phyloP scores from a whole-genome alignment of 1,140 invertebrate species.

The Harpegnathos saltator region DNA sequence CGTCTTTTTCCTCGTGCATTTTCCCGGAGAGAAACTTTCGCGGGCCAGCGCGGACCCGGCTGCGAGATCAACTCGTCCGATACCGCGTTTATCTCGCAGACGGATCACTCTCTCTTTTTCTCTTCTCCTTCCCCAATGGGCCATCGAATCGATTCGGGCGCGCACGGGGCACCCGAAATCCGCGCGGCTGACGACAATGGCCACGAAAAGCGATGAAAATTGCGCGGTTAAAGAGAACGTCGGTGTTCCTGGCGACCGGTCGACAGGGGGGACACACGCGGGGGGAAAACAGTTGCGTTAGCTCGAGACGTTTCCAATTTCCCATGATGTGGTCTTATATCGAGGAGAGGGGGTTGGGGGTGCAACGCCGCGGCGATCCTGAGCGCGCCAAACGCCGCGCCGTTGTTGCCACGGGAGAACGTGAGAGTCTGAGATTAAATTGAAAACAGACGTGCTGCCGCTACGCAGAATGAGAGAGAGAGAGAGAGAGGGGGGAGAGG shows the following conservation, averaged over 20 bases:
- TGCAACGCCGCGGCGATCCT: slow-evolving; percentile 24
- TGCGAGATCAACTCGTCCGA: slow-evolving; percentile 29
- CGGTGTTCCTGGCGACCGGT: background rate
- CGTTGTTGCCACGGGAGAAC: slow-evolving; percentile 27
- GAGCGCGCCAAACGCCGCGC: slow-evolving; percentile 12
- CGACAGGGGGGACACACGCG: background rate
- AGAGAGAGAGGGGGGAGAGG: background rate
- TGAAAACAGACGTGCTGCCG: slow-evolving; percentile 46
- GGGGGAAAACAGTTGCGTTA: background rate
- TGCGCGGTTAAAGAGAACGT: slow-evolving; percentile 13
- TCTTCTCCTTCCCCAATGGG: background rate
- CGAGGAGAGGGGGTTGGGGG: background rate
- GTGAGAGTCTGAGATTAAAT: slow-evolving; percentile 49
- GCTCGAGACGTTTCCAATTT: slow-evolving; percentile 49
- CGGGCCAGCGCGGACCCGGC: background rate
- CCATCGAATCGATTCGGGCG: slow-evolving; percentile 31
- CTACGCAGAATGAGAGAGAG: background rate
- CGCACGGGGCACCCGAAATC: background rate
- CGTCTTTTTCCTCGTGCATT: background rate
- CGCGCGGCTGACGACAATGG: background rate
- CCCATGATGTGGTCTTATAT: slow-evolving; percentile 42
- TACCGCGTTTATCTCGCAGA: slow-evolving; percentile 21
- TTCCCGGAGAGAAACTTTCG: background rate
- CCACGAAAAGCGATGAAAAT: slow-evolving; percentile 22
- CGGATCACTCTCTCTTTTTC: background rate